Base-by-base conservation (phyloP, 2,797 vertebrate species). In the Ispidina lecontei region DNA sequence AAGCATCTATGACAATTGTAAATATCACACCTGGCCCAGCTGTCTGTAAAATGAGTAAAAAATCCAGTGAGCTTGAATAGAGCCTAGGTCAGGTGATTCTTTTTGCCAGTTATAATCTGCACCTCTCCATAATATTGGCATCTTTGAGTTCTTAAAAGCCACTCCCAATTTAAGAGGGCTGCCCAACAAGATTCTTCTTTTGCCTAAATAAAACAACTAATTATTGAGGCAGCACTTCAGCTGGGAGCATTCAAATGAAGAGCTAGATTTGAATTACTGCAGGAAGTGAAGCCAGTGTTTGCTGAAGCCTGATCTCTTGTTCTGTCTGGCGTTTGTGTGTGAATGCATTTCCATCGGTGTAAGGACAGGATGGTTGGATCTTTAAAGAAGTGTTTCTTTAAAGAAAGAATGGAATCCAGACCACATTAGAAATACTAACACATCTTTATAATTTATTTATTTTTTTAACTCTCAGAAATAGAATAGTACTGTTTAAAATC, bases 261-360 rank as follows among this genome's bases (percentile, higher is more conserved):
- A 79, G 21, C 70, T 91, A 73, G 52, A 89, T 96, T 93, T 93
- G 52, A 91, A 89, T 96, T 83, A 76, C 49, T 88, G 28, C 74
- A 80, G 91, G 94, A 93, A 90, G 58, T 51, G 12, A 93, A 90
- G 71, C 54, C 71, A 83, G 1, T 65, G 63, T 75, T 68, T 87
- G 62, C 75, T 86, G 83, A 91, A 78, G 52, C 37, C 77, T 75
- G n/a, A 49, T 90, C 87, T 93, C 52, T 84, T 52, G n/a, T 88
- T 89, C 60, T 60, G n/a, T 82, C 47, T 71, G 25, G 22, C 25
- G 5, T 81, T 90, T 82, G 12, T 73, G 14, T 85, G 60, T 89
- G 68, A 76, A 69, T 71, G 49, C 68, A 31, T 71, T 95, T 62
- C 60, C 25, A 29, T 69, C 28, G 41, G 21, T 62, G 4, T 81